Conservation (phyloP, 35 echinoderm and acorn worm genomes). For the Anneissia japonica region DNA sequence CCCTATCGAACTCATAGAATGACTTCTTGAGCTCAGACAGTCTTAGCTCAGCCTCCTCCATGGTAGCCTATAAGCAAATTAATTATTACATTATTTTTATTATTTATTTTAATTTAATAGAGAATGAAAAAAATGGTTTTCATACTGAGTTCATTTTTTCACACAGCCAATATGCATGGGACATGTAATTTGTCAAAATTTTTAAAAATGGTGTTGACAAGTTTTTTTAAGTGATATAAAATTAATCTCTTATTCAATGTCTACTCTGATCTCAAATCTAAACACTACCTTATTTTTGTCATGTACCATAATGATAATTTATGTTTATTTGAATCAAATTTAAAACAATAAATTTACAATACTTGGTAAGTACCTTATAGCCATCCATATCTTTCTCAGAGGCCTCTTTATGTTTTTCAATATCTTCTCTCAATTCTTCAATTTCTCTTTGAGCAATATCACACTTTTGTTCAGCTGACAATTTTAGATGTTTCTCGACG, state of each 20-base stretch:
- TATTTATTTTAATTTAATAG: no score
- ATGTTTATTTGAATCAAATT: not conserved
- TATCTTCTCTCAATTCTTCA: conserved; percentile 93
- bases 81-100: no score
- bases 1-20: conserved; percentile 88
- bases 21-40: conserved; percentile 86
- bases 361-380: conserved; percentile 56
- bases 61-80: conserved; percentile 71
- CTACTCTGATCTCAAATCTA: no score
- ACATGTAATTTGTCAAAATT: no score
- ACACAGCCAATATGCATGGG: no score
- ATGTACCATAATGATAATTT: not conserved
- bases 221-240: no score
- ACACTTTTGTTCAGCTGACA: conserved; percentile 93
- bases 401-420: conserved; percentile 94
- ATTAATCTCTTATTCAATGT: no score
- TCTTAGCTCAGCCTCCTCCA: conserved; percentile 92
- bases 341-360: not conserved
- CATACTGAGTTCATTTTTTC: no score
- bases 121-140: no score
- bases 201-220: no score
- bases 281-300: no score
- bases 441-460: conserved; percentile 97
- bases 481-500: conserved; percentile 78
- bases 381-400: conserved; percentile 88